A percentile compares a stretch with the other conserved stretches of the same genome.
These are phyloP conservation scores for Latrodectus hesperus DNA, from an alignment of 2,888 invertebrate species.

Conservation along the genomic window DNA sequence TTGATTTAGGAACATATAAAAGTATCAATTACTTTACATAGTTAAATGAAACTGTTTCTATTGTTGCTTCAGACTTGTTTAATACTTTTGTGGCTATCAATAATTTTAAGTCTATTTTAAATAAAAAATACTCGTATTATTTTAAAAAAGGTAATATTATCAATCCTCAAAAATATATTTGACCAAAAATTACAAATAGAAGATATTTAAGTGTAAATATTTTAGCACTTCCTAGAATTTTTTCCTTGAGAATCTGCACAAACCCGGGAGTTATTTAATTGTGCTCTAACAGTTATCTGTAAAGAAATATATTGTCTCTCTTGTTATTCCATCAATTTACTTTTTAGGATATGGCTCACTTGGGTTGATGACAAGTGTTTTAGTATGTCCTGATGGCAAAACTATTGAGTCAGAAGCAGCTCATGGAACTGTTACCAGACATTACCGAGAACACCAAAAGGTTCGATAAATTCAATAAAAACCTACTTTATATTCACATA, in stretches of 20 bases:
- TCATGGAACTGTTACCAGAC: constrained; percentile 79
- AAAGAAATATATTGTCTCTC: too few relatives aligned
- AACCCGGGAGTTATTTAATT: too few relatives aligned
- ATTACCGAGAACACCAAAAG: constrained; percentile 86
- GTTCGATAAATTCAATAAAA: constrained; percentile 63
- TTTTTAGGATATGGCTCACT: constrained; percentile 82
- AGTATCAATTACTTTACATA: too few relatives aligned
- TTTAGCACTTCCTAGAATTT: neutral
- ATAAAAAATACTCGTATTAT: neutral
- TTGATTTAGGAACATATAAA: too few relatives aligned
- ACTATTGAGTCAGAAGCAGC: constrained; percentile 80
- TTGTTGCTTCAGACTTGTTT: too few relatives aligned
- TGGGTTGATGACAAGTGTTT: constrained; percentile 82
- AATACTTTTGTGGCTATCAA: neutral
- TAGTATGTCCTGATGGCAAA: constrained; percentile 79
- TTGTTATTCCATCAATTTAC: neutral
- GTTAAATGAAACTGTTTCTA: too few relatives aligned
- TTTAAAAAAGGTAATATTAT: neutral
- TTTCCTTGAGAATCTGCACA: too few relatives aligned
- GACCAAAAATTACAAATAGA: neutral
- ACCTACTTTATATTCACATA: neutral
- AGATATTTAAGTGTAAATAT: neutral
- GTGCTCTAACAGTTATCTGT: too few relatives aligned
- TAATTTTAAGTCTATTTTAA: neutral
- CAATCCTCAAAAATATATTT: neutral